Base-by-base conservation (phyloP, 2,888 invertebrate species). In the Hirtodrosophila confusa region DNA sequence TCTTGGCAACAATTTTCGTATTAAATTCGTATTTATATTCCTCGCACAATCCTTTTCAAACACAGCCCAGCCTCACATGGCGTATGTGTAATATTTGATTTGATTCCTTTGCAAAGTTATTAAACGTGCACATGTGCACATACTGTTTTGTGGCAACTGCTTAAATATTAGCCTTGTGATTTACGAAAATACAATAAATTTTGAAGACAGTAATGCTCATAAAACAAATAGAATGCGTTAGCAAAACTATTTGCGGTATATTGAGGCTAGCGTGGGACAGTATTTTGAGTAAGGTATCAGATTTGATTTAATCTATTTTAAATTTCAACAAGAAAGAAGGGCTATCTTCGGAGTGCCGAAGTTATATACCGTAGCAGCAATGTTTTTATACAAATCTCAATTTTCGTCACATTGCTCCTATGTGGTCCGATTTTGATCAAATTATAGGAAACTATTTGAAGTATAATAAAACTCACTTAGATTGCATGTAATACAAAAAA, bases 81-180 rank as follows among this genome's bases (percentile, higher is more conserved):
- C 74, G 65, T 62, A 64, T 84, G 55, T 50, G 63, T 67, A 70
- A 73, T 77, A 78, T 74, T 70, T 79, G 80, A 83, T 63, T 72
- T 80, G 66, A 55, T 64, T 56, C 49, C 35, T 17, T 40, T 37
- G 31, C 43, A 36, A 53, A 71, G 40, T 51, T 71, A 78, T 78
- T 68, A 64, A 49, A 56, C 44, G 31, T 31, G 44, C 71, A 66
- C 64, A 75, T 71, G 63, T 65, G 79, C 39, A 44, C 39, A 45
- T 40, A 61, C 2, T 17, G 2, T 17, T 50, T 50, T 80, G 37
- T 41, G 39, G 12, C 11, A 45, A 35, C 41, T 51, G 48, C 60
- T 47, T 39, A 41, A 53, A 53, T 49, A 33, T 56, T 37, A 29
- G 41, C 6, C 48, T 49, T 47, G 56, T 43, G 49, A 70, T 27